Percentiles rank a stretch among this genome's conserved stretches.
Evolutionary conservation across 2,888 invertebrate genomes (phyloP).

Genomic region (Epinotia bilunana): DNA sequence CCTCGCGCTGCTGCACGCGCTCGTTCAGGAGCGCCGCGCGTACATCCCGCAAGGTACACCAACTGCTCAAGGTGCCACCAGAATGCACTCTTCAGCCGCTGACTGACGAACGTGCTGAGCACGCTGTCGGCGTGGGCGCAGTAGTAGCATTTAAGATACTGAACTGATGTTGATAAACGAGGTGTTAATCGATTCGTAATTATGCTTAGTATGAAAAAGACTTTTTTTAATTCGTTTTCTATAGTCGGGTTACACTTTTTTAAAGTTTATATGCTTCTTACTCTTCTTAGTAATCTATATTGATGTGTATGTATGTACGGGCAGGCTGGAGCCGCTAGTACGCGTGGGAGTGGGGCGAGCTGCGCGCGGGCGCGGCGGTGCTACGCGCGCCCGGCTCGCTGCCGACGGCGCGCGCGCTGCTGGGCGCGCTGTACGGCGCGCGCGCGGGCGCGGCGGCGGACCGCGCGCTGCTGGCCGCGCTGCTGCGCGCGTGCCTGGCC

Average conservation of each 20-base stretch:
- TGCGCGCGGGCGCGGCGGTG: conserved; percentile 55
- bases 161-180: no score
- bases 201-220: no score
- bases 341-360: conserved; percentile 80
- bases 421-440: conserved; percentile 68
- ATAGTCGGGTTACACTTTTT: no score
- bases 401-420: conserved; percentile 55
- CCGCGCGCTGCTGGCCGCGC: conserved; percentile 58
- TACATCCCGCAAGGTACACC: conserved; percentile 92
- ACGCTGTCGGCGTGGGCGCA: conserved; percentile 88
- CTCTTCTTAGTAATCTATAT: conserved; percentile 25
- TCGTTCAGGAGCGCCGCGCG: conserved; percentile 95
- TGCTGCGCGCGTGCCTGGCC: conserved; percentile 52
- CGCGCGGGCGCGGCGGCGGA: conserved; percentile 63
- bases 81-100: no score
- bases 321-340: conserved; percentile 78
- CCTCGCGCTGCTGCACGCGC: conserved; percentile 94
- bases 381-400: conserved; percentile 55
- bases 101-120: conserved; percentile 86
- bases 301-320: not conserved
- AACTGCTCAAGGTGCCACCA: not conserved
- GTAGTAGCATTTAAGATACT: no score
- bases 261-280: no score
- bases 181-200: no score
- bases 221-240: no score